phyloP scores from a whole-genome alignment of 1,140 invertebrate genomes.

The Whitmania pigra region DNA sequence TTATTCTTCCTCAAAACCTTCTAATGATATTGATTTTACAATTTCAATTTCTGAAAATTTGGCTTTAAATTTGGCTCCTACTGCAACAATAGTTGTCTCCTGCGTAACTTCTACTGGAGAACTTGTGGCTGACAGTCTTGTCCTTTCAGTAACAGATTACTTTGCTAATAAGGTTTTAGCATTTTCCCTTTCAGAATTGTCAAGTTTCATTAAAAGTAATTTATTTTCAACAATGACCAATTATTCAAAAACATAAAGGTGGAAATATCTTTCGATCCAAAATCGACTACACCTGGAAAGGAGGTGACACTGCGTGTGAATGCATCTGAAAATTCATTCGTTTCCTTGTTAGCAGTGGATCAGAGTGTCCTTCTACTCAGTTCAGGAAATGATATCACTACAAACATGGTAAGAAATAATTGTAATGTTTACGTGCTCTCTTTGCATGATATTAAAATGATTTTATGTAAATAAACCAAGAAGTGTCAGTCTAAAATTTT shows the following conservation, averaged over 20 bases:
- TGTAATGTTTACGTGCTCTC: too few species aligned
- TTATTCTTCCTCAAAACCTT: neutral
- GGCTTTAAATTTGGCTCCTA: constrained; percentile 64
- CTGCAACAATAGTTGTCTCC: constrained; percentile 64
- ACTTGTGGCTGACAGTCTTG: constrained; percentile 65
- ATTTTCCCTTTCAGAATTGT: neutral
- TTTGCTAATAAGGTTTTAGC: constrained; percentile 14
- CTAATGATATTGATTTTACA: neutral
- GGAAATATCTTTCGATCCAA: neutral
- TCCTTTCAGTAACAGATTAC: neutral
- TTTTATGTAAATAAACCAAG: too few species aligned
- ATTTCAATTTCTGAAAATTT: neutral
- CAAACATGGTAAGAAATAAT: constrained; percentile 41
- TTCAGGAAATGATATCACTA: constrained; percentile 51
- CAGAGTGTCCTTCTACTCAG: constrained; percentile 66
- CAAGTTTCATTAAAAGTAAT: neutral
- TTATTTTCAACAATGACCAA: neutral
- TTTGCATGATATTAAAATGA: neutral
- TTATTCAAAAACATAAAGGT: neutral
- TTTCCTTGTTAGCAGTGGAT: constrained; percentile 73
- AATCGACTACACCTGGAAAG: neutral
- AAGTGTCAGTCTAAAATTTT: too few species aligned
- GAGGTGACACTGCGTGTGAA: constrained; percentile 57
- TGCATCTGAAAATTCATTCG: constrained; percentile 68
- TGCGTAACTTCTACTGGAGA: constrained; percentile 57